Evolutionary conservation across 2,797 vertebrate species (phyloP), one percentile per base, ranked within the genome.

Genomic region (Chaenodraco wilsoni): DNA sequence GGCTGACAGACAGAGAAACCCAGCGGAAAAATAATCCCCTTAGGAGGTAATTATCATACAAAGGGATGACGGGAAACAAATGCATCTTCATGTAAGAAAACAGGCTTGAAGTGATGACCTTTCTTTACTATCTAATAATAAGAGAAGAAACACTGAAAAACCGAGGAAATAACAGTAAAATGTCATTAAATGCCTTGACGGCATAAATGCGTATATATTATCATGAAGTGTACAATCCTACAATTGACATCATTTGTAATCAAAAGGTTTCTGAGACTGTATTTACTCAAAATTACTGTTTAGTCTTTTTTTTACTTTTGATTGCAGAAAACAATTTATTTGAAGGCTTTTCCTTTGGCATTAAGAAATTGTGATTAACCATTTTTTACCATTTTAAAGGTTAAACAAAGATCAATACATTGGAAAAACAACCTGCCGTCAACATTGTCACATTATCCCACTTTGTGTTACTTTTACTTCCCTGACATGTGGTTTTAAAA

Each of bases 401-500:
- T 11, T 70, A 21, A 62, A 43, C 3, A 27, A 8, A 48, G 2
- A 31, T 44, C 3, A 2, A 16, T 52, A 21, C 12, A n/a, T 12
- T 41, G 2, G 6, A 52, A 3, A 45, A 37, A 37, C 7, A 14
- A 37, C 14, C 4, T 8, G 52, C 31, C 43, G 23, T 61, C 14
- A 3, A 12, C 33, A 44, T 9, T 12, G 2, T 14, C 9, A 21
- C 3, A 7, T 27, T 37, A 23, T 54, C 46, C 4, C 31, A 16
- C 19, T 19, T 55, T 33, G 44, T 46, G 49, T 11, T 23, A 7
- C 51, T 65, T 59, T 17, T 3, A 10, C 13, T 16, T 10, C 55
- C 43, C 63, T 5, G 16, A 66, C 19, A 9, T 21, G 61, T 37
- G 3, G 64, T 79, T 76, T 31, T 56, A 8, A 77, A 40, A 59